Evolutionary conservation across 2,888 invertebrate genomes (phyloP).

Genomic region (Agrotis puta): DNA sequence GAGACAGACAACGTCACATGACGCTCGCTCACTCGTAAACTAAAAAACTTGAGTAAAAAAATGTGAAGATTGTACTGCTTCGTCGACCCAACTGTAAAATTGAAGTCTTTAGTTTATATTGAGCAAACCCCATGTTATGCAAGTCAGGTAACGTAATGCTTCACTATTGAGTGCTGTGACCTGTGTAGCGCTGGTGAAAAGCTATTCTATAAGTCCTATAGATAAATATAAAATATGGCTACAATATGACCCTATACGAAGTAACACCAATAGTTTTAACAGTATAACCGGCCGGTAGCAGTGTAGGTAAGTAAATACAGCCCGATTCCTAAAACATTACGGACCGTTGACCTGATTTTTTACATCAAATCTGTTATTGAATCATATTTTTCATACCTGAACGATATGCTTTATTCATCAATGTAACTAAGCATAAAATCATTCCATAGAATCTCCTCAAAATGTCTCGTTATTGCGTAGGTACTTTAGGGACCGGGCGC

Average conservation of each 20-base stretch:
- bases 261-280: slow-evolving; percentile 29
- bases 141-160: slow-evolving; percentile 16
- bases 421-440: neutral
- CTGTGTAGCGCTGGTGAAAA: slow-evolving; percentile 4
- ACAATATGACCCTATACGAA: slow-evolving; percentile 4
- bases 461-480: slow-evolving; percentile 2
- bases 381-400: slow-evolving; percentile 1
- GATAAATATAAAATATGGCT: slow-evolving; percentile 18
- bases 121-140: slow-evolving; percentile 20
- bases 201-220: slow-evolving; percentile 1
- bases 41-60: slow-evolving; percentile 41
- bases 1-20: slow-evolving; percentile 73
- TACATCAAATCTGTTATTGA: neutral
- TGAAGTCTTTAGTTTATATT: slow-evolving; percentile 31
- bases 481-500: neutral
- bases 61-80: slow-evolving; percentile 40
- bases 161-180: slow-evolving; percentile 14
- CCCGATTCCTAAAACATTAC: neutral
- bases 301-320: neutral
- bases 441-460: slow-evolving; percentile 9
- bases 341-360: neutral
- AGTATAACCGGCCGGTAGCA: slow-evolving; percentile 13
- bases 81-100: slow-evolving; percentile 19
- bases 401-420: slow-evolving; percentile 1
- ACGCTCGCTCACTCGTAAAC: slow-evolving; percentile 61